Conservation (phyloP, 2,797 vertebrate genomes). For the Sebastes aleutianus region DNA sequence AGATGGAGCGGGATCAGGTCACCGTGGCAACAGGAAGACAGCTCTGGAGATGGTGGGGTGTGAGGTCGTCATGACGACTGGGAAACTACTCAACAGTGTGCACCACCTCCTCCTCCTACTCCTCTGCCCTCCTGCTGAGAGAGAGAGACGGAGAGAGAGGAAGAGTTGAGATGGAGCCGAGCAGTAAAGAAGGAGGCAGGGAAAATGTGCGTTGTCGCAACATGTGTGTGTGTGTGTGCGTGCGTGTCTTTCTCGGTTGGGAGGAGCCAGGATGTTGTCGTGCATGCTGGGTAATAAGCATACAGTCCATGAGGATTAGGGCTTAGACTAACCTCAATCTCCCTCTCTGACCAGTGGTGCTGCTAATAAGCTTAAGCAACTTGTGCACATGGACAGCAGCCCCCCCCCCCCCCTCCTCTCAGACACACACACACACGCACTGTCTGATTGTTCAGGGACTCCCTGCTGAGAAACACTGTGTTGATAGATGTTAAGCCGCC, state of each 20-base stretch:
- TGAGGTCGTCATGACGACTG: slow-evolving; percentile 73
- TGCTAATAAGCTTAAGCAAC: slow-evolving; percentile 91
- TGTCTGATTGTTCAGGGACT: not conserved
- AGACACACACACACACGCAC: not conserved
- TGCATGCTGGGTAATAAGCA: slow-evolving; percentile 83
- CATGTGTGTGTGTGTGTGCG: not conserved
- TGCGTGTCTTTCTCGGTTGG: slow-evolving; percentile 27
- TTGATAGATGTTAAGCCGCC: slow-evolving; percentile 4
- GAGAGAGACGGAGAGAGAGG: slow-evolving; percentile 25
- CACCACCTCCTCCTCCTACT: slow-evolving; percentile 6
- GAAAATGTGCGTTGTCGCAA: slow-evolving; percentile 11
- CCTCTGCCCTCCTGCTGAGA: slow-evolving; percentile 37
- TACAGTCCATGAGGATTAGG: slow-evolving; percentile 86
- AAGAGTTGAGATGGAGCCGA: slow-evolving; percentile 47
- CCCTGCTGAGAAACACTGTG: slow-evolving; percentile 21
- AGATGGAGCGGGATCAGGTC: slow-evolving; percentile 64
- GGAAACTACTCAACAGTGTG: slow-evolving; percentile 60
- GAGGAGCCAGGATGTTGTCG: slow-evolving; percentile 53
- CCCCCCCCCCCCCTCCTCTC: not conserved
- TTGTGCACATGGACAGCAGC: slow-evolving; percentile 63
- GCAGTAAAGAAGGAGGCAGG: slow-evolving; percentile 44
- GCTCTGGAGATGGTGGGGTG: slow-evolving; percentile 63
- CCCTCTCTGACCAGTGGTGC: slow-evolving; percentile 80
- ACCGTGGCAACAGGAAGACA: slow-evolving; percentile 72
- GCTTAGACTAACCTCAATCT: slow-evolving; percentile 92